Base-by-base conservation (phyloP, 2,888 invertebrate genomes). In the Mesoligia furuncula region DNA sequence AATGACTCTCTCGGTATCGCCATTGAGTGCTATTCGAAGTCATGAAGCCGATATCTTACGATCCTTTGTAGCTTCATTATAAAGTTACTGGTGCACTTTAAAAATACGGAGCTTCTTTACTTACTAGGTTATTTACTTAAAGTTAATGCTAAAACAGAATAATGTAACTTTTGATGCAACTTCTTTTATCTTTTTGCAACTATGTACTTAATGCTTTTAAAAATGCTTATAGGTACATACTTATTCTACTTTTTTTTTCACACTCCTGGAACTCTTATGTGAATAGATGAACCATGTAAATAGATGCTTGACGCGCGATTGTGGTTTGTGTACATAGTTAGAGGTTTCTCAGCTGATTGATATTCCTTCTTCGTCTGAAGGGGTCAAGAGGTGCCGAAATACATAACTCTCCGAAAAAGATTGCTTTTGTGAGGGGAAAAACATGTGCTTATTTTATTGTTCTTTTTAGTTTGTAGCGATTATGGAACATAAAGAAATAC, bases 21-120 rank as follows among this genome's bases (percentile, higher is more conserved):
- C 79, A 84, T 83, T 85, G 80, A 88, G 86, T 84, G 87, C 83
- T 89, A 83, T 88, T 90, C 75, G 70, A 75, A 88, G 85, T 83
- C 77, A 85, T 83, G 84, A 85, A 84, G 80, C 80, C 88, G 86
- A 89, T 88, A 86, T 90, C 87, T 88, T 89, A 84, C 86, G 88
- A 89, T 86, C 79, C 83, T 77, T 75, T 69, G 70, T 65, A 75
- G 59, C 54, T 81, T 65, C 45, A 59, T 27, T 74, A 79, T 67
- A 27, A 74, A 80, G n/a, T 76, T 48, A 13, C 54, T 64, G 13
- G 39, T 85, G 81, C 73, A 73, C 42, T 85, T 84, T 67, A 54
- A 66, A 67, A 85, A 70, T 64, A 54, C 1, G 20, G 5, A 62
- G 51, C 61, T 72, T 27, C 42, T 48, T 48, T 65, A 72, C 11